phyloP scores from a whole-genome alignment of 2,888 invertebrate genomes.

The Anagyrus pseudococci region DNA sequence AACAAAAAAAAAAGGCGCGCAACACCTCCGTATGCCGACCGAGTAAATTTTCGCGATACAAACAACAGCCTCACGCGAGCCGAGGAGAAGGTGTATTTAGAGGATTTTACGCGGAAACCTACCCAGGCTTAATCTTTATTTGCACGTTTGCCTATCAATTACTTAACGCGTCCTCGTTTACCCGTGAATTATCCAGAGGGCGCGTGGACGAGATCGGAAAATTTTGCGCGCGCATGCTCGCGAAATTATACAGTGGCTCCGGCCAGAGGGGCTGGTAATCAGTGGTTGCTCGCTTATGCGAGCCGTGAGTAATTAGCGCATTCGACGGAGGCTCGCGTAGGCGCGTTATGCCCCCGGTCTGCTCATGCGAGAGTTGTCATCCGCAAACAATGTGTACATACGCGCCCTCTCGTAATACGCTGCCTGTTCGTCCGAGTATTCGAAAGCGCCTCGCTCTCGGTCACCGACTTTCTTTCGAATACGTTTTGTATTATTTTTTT shows the following conservation, averaged over 20 bases:
- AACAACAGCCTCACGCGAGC: no score
- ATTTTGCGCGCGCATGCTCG: constrained; percentile 22
- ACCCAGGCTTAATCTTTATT: not conserved
- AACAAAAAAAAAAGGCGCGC: not conserved
- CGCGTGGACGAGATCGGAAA: constrained; percentile 1
- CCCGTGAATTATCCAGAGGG: constrained; percentile 27
- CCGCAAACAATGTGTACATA: no score
- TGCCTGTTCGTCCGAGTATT: not conserved
- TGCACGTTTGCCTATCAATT: constrained; percentile 33
- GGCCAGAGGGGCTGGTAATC: constrained; percentile 15
- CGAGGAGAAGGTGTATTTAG: no score
- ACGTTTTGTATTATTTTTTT: no score
- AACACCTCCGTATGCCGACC: not conserved
- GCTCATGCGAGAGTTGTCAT: no score
- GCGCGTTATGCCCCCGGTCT: no score
- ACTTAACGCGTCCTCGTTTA: constrained; percentile 32
- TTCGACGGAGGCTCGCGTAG: no score
- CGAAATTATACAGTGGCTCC: constrained; percentile 15
- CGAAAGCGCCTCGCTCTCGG: no score
- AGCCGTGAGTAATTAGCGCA: constrained; percentile 28
- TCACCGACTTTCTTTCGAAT: no score
- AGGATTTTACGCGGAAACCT: not conserved
- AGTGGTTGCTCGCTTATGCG: constrained; percentile 5
- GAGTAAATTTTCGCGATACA: no score
- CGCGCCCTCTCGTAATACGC: no score